These are phyloP conservation scores for Cephus rjabovi DNA, from an alignment of 2,888 invertebrate species.

Conservation along the genomic window DNA sequence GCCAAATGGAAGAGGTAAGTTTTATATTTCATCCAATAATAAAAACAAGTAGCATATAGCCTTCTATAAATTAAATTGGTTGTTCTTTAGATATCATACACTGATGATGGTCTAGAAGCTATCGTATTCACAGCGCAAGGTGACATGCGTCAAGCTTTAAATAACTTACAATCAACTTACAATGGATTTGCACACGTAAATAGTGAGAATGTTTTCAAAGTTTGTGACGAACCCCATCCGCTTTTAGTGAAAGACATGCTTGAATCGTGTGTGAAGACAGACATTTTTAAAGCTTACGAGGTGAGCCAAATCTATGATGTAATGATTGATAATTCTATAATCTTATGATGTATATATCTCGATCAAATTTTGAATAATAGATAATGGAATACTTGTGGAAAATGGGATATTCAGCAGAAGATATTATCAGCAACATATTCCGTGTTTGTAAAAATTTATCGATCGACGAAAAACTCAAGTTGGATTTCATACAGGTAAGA, in stretches of 20 bases:
- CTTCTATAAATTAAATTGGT: background rate
- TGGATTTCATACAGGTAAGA: constrained; percentile 83
- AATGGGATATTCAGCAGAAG: constrained; percentile 96
- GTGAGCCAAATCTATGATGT: constrained; percentile 51
- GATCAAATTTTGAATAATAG: constrained; percentile 55
- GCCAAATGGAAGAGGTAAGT: constrained; percentile 77
- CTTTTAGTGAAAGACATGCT: constrained; percentile 92
- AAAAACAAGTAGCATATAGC: background rate
- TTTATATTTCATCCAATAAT: background rate
- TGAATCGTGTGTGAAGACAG: constrained; percentile 81
- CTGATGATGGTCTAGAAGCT: constrained; percentile 94
- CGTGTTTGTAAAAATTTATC: constrained; percentile 90
- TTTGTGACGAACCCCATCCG: constrained; percentile 99
- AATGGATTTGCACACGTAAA: constrained; percentile 94
- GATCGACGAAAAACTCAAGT: constrained; percentile 83
- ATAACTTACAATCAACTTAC: constrained; percentile 95
- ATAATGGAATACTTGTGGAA: constrained; percentile 90
- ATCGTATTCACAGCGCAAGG: constrained; percentile 99
- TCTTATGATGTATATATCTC: constrained; percentile 1
- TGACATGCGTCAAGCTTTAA: constrained; percentile 97
- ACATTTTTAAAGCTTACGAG: constrained; percentile 88
- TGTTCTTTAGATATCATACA: constrained; percentile 75
- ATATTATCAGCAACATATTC: constrained; percentile 95
- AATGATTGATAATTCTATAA: background rate
- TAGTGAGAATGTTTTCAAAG: constrained; percentile 95